These are phyloP conservation scores for Asteroscopus sphinx DNA, from an alignment of 2,888 invertebrate genomes.

Conservation along the genomic window DNA sequence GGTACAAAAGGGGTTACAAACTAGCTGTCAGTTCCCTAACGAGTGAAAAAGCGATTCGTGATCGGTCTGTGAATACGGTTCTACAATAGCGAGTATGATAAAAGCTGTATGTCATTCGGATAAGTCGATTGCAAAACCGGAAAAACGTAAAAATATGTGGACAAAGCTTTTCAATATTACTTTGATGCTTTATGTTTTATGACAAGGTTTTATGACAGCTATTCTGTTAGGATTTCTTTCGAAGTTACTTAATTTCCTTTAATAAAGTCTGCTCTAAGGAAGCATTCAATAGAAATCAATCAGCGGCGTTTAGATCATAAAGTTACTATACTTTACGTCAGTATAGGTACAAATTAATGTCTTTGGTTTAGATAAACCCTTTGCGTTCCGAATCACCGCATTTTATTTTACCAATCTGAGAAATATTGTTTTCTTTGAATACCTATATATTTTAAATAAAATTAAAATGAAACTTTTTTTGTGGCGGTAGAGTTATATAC, in stretches of 20 bases:
- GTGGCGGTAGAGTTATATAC: slow-evolving; percentile 32
- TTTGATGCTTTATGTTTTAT: slow-evolving; percentile 2
- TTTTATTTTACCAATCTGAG: background rate
- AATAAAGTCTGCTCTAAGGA: too few relatives aligned
- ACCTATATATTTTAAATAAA: slow-evolving; percentile 9
- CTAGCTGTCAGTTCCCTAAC: slow-evolving; percentile 25
- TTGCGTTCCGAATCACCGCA: background rate
- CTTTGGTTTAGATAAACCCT: too few relatives aligned
- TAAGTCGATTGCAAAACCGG: slow-evolving; percentile 12
- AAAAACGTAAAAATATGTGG: slow-evolving; percentile 13
- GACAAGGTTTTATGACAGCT: slow-evolving; percentile 4
- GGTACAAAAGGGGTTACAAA: slow-evolving; percentile 33
- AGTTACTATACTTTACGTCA: too few relatives aligned
- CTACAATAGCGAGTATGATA: slow-evolving; percentile 10
- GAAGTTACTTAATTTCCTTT: background rate
- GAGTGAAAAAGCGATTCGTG: slow-evolving; percentile 29
- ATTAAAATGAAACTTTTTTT: slow-evolving; percentile 29
- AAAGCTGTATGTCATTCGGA: slow-evolving; percentile 23
- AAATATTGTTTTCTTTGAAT: background rate
- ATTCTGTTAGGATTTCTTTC: background rate
- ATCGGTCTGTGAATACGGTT: slow-evolving; percentile 11
- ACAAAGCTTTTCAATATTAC: slow-evolving; percentile 21
- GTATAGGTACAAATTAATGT: too few relatives aligned
- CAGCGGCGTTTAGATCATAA: too few relatives aligned
- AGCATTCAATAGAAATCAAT: too few relatives aligned